Conservation (phyloP, 2,797 vertebrate species). For the Micropoecilia bifurca region DNA sequence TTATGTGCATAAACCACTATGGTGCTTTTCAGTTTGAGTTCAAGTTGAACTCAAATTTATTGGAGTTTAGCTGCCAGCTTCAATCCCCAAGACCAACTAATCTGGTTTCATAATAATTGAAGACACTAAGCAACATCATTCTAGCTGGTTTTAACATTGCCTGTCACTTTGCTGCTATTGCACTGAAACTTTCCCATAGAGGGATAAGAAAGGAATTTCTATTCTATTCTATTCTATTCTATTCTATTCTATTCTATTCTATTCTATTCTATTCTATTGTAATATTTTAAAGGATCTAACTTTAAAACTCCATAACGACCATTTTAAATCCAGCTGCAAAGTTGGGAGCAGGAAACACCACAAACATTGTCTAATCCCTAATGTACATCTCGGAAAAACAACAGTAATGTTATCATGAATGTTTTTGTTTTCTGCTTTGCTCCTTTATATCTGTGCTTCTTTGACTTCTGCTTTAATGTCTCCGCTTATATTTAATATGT, state of each 20-base stretch:
- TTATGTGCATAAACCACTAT: neutral
- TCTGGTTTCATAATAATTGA: neutral
- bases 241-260: no score
- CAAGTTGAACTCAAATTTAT: no score
- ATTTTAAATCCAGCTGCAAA: neutral
- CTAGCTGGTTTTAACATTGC: neutral
- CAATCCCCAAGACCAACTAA: neutral
- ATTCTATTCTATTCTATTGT: no score
- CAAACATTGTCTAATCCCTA: neutral
- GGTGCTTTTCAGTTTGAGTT: neutral
- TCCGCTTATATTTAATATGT: neutral
- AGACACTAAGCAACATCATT: neutral
- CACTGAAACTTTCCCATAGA: no score
- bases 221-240: no score
- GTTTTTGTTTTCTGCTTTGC: neutral
- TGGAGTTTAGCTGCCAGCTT: neutral
- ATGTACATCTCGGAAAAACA: neutral
- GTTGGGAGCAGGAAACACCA: neutral
- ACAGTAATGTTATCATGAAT: no score
- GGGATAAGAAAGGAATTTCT: no score
- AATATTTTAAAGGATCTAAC: neutral
- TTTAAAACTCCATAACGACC: neutral
- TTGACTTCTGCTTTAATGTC: no score
- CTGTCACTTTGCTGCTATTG: no score
- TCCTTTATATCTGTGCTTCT: neutral